Conservation (phyloP, 1,140 invertebrate genomes). For the Drosophila elegans region DNA sequence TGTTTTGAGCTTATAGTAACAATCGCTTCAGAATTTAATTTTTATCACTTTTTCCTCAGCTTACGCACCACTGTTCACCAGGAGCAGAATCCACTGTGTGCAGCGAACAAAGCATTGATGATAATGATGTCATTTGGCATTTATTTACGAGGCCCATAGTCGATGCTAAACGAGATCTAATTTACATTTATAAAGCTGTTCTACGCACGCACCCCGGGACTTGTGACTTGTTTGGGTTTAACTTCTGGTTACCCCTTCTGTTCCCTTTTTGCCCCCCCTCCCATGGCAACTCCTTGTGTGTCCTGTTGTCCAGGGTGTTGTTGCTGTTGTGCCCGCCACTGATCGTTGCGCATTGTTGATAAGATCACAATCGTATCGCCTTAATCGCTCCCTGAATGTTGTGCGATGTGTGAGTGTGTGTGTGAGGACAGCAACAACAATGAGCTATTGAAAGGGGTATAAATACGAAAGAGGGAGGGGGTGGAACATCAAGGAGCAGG, state of each 20-base stretch:
- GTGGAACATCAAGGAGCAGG: constrained; percentile 4
- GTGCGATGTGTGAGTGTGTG: constrained; percentile 58
- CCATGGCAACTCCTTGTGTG: constrained; percentile 65
- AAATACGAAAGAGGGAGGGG: neutral
- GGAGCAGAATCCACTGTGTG: constrained; percentile 7
- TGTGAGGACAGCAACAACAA: constrained; percentile 62
- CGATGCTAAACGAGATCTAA: constrained; percentile 84
- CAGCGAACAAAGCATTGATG: constrained; percentile 66
- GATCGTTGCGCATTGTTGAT: constrained; percentile 76
- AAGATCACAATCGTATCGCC: constrained; percentile 76
- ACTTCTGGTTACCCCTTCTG: neutral
- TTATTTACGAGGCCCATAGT: constrained; percentile 83
- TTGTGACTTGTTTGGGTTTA: constrained; percentile 57
- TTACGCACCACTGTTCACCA: constrained; percentile 19
- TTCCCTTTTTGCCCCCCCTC: neutral
- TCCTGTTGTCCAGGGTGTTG: constrained; percentile 57
- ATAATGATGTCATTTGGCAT: constrained; percentile 84
- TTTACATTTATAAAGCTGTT: constrained; percentile 84
- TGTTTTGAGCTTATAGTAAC: no score
- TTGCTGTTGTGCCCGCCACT: constrained; percentile 45
- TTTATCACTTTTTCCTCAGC: no score
- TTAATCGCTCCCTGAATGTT: constrained; percentile 42
- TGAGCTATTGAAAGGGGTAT: constrained; percentile 33
- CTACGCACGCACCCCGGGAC: constrained; percentile 74
- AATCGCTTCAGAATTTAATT: no score